Percentiles rank a stretch among this genome's conserved stretches.
Evolutionary conservation across 2,888 invertebrate species (phyloP).

Genomic region (Parascotia fuliginaria): DNA sequence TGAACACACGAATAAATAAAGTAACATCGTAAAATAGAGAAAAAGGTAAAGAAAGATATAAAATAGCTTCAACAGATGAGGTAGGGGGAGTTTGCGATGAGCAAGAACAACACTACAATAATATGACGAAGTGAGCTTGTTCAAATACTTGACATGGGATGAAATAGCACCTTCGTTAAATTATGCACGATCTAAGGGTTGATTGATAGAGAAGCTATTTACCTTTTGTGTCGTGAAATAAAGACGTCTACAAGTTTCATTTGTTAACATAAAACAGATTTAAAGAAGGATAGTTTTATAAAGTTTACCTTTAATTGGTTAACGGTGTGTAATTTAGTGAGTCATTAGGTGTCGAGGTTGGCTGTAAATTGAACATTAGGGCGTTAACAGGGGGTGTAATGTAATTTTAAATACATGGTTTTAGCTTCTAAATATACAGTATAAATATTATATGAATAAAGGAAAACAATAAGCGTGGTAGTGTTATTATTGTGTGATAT

Average conservation of each 20-base stretch:
- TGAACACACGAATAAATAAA: conserved; percentile 36
- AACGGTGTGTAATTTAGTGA: conserved; percentile 16
- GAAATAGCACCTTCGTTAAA: conserved; percentile 32
- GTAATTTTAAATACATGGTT: conserved; percentile 39
- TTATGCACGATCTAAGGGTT: conserved; percentile 37
- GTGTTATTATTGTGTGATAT: conserved; percentile 44
- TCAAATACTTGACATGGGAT: conserved; percentile 12
- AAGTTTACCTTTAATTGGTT: conserved; percentile 17
- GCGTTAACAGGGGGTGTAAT: conserved; percentile 23
- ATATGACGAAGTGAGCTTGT: conserved; percentile 28
- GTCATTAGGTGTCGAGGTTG: conserved; percentile 21
- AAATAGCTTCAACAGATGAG: conserved; percentile 32
- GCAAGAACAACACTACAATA: conserved; percentile 41
- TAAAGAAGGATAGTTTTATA: conserved; percentile 20
- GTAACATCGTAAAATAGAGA: conserved; percentile 32
- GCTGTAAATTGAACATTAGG: conserved; percentile 20
- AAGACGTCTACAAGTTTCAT: conserved; percentile 36
- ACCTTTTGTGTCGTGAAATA: conserved; percentile 40
- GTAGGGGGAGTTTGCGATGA: conserved; percentile 32
- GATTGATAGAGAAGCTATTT: conserved; percentile 45
- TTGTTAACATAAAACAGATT: conserved; percentile 36
- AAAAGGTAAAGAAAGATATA: conserved; percentile 23
- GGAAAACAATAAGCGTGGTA: conserved; percentile 26
- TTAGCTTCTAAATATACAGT: conserved; percentile 7
- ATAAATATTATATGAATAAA: conserved; percentile 20